Evolutionary conservation across 2,888 invertebrate genomes (phyloP), one percentile per base, ranked within the genome.

Genomic region (Himalopsyche anomala): DNA sequence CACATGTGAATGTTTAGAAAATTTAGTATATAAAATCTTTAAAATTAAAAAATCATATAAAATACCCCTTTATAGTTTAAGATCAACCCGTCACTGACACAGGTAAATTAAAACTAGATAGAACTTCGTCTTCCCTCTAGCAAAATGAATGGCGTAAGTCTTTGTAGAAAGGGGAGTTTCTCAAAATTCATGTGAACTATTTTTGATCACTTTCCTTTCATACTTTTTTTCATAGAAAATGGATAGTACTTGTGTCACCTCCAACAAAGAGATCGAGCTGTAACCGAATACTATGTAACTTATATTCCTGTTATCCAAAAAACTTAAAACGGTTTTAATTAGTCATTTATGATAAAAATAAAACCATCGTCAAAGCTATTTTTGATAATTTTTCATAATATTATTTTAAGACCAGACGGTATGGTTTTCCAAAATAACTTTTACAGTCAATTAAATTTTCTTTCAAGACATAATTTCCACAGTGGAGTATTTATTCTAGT

Each of bases 101-200:
- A 36, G 74, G 74, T 74, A 74, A 74, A 74, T 74, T 74, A 74
- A 74, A 74, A 74, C 74, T 74, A 74, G 74, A 74, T 74, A 74
- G 19, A 74, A 74, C 74, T 36, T 38, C 38, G 74, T 74, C 74
- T 74, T 74, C 74, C 74, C 74, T 36, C 28, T 4, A 38, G 74
- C 38, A 74, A 74, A 74, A 38, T 36, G 36, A 74, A 74, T 74
- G 74, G 12, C 9, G 36, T 74, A 36, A 12, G 69, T 28, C 1
- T 15, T 15, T n/a, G 36, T 74, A 36, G 38, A 36, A 36, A 74
- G 74, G 74, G 74, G 74, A 74, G 36, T 19, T 74, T 74, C 74
- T 74, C 74, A 36, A 28, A 74, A 74, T 15, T 36, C 74, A 74
- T 74, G 74, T 74, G 74, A 74, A 74, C 74, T 74, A 15, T 74